A percentile compares a stretch with the other conserved stretches of the same genome.
Evolutionary conservation across 1,140 invertebrate species (phyloP).

Genomic region (Ceratitis capitata): DNA sequence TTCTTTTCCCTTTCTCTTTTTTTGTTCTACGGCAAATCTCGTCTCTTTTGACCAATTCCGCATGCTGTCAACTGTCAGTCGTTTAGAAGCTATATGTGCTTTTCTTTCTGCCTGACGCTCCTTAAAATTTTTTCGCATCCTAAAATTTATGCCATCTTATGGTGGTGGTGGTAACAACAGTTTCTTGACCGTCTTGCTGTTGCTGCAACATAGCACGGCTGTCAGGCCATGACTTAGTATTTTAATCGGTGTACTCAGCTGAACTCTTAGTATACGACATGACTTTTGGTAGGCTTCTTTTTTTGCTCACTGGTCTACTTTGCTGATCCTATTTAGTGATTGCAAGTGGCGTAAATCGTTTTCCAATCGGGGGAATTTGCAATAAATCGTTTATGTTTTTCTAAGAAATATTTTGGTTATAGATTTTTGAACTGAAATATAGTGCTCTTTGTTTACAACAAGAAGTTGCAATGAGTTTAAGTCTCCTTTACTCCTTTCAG

Average conservation of each 20-base stretch:
- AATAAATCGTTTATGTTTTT: neutral
- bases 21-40: neutral
- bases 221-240: neutral
- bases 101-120: neutral
- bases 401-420: neutral
- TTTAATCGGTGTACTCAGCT: neutral
- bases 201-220: neutral
- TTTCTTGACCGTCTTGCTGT: neutral
- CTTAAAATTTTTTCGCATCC: neutral
- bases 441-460: no score
- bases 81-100: neutral
- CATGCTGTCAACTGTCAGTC: no score
- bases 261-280: neutral
- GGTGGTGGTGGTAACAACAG: no score
- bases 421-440: neutral
- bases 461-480: neutral
- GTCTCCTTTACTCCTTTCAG: no score
- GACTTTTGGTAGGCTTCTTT: neutral
- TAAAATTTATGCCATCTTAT: neutral
- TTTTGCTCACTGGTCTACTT: neutral
- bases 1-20: neutral
- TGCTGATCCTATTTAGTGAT: neutral
- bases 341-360: neutral
- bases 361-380: neutral
- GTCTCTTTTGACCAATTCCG: no score